These are phyloP conservation scores for Cyphomyrmex costatus DNA, from an alignment of 1,140 invertebrate genomes.

Conservation along the genomic window DNA sequence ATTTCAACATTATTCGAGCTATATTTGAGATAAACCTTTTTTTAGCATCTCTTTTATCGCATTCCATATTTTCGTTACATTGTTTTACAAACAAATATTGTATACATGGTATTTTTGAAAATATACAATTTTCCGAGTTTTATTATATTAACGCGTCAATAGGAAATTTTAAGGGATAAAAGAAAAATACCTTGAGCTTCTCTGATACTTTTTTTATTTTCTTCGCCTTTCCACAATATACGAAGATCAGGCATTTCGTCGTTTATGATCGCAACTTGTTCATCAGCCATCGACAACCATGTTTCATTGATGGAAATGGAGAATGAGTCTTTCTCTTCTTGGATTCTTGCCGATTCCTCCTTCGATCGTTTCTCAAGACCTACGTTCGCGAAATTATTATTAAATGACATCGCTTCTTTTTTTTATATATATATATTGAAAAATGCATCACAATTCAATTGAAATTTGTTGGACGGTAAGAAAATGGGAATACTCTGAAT, in stretches of 20 bases:
- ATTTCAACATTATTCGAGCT: slow-evolving; percentile 90
- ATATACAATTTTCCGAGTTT: not conserved
- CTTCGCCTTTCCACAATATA: slow-evolving; percentile 87
- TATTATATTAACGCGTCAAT: slow-evolving; percentile 63
- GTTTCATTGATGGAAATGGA: slow-evolving; percentile 60
- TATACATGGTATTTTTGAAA: not conserved
- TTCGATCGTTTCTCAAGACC: slow-evolving; percentile 44
- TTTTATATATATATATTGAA: slow-evolving; percentile 27
- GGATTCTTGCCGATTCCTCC: slow-evolving; percentile 47
- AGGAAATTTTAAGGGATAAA: slow-evolving; percentile 26
- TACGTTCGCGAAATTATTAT: slow-evolving; percentile 52
- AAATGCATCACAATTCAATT: not conserved
- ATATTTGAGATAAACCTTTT: slow-evolving; percentile 56
- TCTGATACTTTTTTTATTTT: slow-evolving; percentile 79
- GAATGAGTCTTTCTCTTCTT: slow-evolving; percentile 28
- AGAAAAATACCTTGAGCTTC: slow-evolving; percentile 74
- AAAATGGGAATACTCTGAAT: not conserved
- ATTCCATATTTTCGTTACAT: not conserved
- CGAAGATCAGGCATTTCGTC: slow-evolving; percentile 76
- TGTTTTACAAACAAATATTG: not conserved
- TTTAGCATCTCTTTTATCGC: not conserved
- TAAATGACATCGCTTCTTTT: slow-evolving; percentile 37
- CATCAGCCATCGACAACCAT: slow-evolving; percentile 41
- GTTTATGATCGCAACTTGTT: slow-evolving; percentile 20
- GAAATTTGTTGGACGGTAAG: not conserved